Conservation (phyloP, 2,888 invertebrate species). For the Epinotia bilunana region DNA sequence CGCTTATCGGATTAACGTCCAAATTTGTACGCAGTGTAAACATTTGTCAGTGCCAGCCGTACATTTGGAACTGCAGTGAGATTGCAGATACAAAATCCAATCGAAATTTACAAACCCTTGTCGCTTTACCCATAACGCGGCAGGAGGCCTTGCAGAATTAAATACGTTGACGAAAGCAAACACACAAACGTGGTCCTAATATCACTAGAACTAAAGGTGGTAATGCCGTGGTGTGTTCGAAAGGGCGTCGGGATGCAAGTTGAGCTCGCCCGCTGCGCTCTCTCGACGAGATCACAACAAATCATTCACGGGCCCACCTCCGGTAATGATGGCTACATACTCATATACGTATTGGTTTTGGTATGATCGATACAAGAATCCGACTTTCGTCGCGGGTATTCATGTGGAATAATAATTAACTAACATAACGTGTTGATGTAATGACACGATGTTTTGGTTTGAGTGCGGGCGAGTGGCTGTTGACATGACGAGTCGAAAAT, state of each 20-base stretch:
- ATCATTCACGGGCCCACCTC: conserved; percentile 81
- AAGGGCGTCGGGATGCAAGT: conserved; percentile 74
- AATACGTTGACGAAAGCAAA: conserved; percentile 60
- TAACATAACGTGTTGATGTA: conserved; percentile 42
- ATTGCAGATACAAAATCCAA: conserved; percentile 80
- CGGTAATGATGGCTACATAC: conserved; percentile 77
- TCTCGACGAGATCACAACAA: conserved; percentile 82
- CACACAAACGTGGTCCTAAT: conserved; percentile 60
- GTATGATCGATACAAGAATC: conserved; percentile 41
- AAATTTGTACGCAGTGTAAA: conserved; percentile 78
- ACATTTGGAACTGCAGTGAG: conserved; percentile 70
- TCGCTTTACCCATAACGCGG: conserved; percentile 79
- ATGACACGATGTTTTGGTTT: conserved; percentile 41
- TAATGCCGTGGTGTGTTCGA: conserved; percentile 54
- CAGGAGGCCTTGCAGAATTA: conserved; percentile 80
- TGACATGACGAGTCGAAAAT: conserved; percentile 33
- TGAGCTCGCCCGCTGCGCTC: conserved; percentile 80
- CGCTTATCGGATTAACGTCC: conserved; percentile 71
- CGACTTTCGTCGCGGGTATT: conserved; percentile 45
- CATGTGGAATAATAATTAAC: conserved; percentile 45
- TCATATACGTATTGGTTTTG: conserved; percentile 66
- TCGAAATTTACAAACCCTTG: conserved; percentile 82
- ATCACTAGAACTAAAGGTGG: conserved; percentile 56
- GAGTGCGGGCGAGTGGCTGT: conserved; percentile 18
- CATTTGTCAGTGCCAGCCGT: conserved; percentile 77